These are phyloP conservation scores for Cherax destructor DNA, from an alignment of 1,140 invertebrate genomes.

Conservation along the genomic window DNA sequence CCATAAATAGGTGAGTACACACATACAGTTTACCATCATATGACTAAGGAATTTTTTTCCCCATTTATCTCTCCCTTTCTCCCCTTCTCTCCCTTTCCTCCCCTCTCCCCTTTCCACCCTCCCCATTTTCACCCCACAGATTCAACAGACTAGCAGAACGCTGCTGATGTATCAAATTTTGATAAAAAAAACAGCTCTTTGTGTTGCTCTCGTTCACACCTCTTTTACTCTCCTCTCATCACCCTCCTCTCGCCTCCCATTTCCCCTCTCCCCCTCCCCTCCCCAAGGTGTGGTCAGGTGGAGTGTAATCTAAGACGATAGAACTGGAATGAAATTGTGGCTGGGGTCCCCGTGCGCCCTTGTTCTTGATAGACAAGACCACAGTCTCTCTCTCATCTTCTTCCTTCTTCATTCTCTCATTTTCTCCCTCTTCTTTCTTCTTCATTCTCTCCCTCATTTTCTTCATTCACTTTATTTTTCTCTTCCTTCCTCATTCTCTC, in stretches of 20 bases:
- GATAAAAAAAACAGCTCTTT: too few species aligned
- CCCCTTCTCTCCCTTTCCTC: not conserved
- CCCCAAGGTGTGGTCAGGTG: constrained; percentile 57
- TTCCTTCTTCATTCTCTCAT: not conserved
- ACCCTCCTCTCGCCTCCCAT: too few species aligned
- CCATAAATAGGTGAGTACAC: too few species aligned
- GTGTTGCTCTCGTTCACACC: too few species aligned
- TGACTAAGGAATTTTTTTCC: too few species aligned
- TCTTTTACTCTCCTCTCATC: too few species aligned
- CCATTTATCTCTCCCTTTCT: not conserved
- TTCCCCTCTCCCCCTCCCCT: not conserved
- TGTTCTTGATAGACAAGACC: not conserved
- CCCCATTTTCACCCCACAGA: not conserved
- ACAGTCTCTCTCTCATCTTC: not conserved
- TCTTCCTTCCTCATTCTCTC: not conserved
- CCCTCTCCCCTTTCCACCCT: not conserved
- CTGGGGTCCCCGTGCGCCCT: constrained; percentile 13
- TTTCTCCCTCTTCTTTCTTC: not conserved
- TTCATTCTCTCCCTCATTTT: not conserved
- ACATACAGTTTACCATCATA: too few species aligned
- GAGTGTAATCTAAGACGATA: constrained; percentile 51
- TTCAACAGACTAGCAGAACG: too few species aligned
- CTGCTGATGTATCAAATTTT: too few species aligned
- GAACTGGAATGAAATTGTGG: constrained; percentile 53
- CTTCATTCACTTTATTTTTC: not conserved